Evolutionary conservation across 2,797 vertebrate genomes (phyloP).

Genomic region (Podarcis siculus): DNA sequence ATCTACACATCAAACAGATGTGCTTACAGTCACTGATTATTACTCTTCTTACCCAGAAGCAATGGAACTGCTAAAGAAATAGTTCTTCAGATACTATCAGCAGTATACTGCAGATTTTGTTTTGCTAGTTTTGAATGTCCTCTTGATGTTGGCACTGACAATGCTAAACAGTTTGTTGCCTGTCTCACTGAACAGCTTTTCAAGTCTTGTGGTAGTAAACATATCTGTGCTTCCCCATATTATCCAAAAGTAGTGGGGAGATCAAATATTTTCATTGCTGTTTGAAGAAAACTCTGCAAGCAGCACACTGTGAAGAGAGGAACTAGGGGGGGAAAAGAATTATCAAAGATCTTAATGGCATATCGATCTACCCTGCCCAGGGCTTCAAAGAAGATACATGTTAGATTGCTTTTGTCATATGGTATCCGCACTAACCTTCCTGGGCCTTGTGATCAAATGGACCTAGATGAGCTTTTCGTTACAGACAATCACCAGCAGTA

Average conservation of each 20-base stretch:
- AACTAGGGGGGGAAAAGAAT: not conserved
- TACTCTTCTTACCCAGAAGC: not conserved
- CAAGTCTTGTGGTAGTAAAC: not conserved
- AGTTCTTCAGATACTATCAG: not conserved
- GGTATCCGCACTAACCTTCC: not conserved
- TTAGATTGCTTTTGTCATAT: not conserved
- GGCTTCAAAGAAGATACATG: conserved; percentile 5
- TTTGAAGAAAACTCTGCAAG: not conserved
- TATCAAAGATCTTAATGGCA: not conserved
- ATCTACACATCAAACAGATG: not conserved
- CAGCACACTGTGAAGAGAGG: not conserved
- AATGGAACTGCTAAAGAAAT: not conserved
- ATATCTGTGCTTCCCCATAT: not conserved
- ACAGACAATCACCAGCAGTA: not conserved
- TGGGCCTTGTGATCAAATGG: not conserved
- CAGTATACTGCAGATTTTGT: not conserved
- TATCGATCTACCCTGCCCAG: not conserved
- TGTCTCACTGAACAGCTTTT: not conserved
- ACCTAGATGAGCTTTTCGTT: not conserved
- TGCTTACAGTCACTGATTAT: not conserved
- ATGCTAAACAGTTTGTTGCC: not conserved
- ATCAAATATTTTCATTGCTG: not conserved
- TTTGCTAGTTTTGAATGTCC: not conserved
- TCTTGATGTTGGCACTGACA: not conserved
- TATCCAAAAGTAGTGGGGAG: not conserved